Base-by-base conservation (phyloP, 2,113 vertebrate species). In the Verasper variegatus region DNA sequence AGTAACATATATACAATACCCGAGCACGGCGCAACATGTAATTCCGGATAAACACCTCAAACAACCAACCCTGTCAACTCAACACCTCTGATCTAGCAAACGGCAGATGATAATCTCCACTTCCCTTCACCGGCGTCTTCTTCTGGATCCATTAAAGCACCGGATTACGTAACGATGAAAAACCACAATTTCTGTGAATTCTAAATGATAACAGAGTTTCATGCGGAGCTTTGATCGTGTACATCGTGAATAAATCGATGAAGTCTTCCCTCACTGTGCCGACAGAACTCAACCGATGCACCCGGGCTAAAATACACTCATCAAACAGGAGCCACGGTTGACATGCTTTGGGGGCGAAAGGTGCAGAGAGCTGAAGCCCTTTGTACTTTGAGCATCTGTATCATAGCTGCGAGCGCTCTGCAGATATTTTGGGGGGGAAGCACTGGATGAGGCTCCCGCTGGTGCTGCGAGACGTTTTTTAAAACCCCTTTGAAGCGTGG, bases 311-410 rank as follows among this genome's bases (percentile, higher is more conserved):
- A 81, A 64, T 35, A 8, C 57, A 35, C 63, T 70, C 24, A 70
- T 83, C 73, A 86, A 76, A 31, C 31, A 31, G 31, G 6, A 90
- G 68, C 76, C 51, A 24, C 59, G 58, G 76, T 42, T 68, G 80
- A 82, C 68, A 66, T 17, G 71, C 84, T 83, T 37, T 20, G 51
- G 74, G 74, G 24, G 81, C 78, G 71, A 79, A 56, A 74, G 86
- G 66, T 82, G 81, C 62, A 76, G 69, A n/a, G 63, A 70, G 77
- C 57, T 12, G 35, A 58, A 56, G 58, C 23, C n/a, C 71, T 90
- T 83, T 81, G 80, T 81, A 88, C 80, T 81, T 42, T 51, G 58
- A 74, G 82, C 65, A 56, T 83, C 72, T 77, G 69, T 71, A 69
- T 82, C 72, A 80, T 74, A 89, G 80, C 83, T 71, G 12, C 20